Evolutionary conservation across 2,797 vertebrate genomes (phyloP), one percentile per base, ranked within the genome.

Genomic region (Sebastes minor): DNA sequence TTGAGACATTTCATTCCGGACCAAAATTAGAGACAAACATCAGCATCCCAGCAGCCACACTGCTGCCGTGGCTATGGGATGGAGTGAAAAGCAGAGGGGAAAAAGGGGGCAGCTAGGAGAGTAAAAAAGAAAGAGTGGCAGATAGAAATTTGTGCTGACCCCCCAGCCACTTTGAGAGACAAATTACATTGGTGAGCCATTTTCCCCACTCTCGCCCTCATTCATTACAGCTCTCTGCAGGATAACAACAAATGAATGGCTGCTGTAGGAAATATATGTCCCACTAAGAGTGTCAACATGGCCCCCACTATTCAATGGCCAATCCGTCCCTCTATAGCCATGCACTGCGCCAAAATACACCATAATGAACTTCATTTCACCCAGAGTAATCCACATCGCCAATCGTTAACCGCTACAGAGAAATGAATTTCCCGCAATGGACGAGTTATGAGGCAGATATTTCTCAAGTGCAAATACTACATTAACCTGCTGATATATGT

Each of bases 201-300:
- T 89, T 86, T 46, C 74, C 64, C 18, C 69, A 49, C 66, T 71
- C 64, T 76, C 66, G 64, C 61, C 12, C 84, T 89, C 67, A 79
- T 89, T 90, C 81, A 84, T 90, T 87, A 83, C 57, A 70, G 77
- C 61, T 77, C 74, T 79, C 81, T 81, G 78, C 80, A 77, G 75
- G 85, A 88, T 65, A 81, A 77, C 70, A 78, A 84, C 63, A 84
- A 83, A 88, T 78, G 76, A 88, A 89, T 74, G 85, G 78, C 70
- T 71, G 76, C 79, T 86, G 71, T 52, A 84, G 71, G 74, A 88
- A 88, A 91, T 91, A 81, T 81, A 83, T 85, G 84, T 84, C 73
- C 30, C 53, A 63, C 75, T 86, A 86, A 87, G 72, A 83, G 76
- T 88, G 78, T 85, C 85, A 89, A 85, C 88, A 87, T 76, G 67